A percentile compares a stretch with the other conserved stretches of the same genome.
Evolutionary conservation across 2,888 invertebrate genomes (phyloP).

Genomic region (Cephus pulcher): DNA sequence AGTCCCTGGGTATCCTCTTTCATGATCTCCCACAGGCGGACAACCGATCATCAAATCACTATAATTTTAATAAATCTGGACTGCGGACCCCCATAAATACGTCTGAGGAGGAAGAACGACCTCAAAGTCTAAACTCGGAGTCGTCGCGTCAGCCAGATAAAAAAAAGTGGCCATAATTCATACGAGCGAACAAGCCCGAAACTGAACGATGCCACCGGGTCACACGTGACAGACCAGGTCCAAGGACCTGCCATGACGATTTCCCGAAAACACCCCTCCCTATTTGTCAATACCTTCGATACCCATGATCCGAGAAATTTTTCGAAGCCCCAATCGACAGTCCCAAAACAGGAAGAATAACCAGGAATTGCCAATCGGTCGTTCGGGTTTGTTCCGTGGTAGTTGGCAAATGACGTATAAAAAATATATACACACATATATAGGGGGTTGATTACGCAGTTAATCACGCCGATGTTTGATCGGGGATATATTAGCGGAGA

Average conservation of each 20-base stretch:
- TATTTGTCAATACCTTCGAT: neutral
- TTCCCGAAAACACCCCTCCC: neutral
- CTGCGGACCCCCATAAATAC: constrained; percentile 17
- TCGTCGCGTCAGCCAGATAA: neutral
- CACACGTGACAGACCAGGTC: neutral
- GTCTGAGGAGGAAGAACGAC: neutral
- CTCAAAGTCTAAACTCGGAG: neutral
- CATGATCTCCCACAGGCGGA: constrained; percentile 20
- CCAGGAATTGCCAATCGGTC: neutral
- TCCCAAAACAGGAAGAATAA: neutral
- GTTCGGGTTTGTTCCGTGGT: neutral
- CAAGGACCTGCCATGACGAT: neutral
- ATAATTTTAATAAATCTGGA: constrained; percentile 25
- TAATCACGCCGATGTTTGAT: constrained; percentile 53
- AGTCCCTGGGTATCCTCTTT: constrained; percentile 13
- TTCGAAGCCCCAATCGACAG: neutral
- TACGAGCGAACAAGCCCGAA: neutral
- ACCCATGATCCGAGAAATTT: neutral
- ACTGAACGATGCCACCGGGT: neutral
- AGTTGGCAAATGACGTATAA: neutral
- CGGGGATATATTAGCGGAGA: constrained; percentile 53
- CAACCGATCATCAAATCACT: constrained; percentile 25
- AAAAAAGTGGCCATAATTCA: neutral
- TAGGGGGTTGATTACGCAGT: constrained; percentile 42
- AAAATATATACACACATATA: neutral